Evolutionary conservation across 2,113 vertebrate species (phyloP), one percentile per base, ranked within the genome.

Genomic region (Ramphastos sulfuratus): DNA sequence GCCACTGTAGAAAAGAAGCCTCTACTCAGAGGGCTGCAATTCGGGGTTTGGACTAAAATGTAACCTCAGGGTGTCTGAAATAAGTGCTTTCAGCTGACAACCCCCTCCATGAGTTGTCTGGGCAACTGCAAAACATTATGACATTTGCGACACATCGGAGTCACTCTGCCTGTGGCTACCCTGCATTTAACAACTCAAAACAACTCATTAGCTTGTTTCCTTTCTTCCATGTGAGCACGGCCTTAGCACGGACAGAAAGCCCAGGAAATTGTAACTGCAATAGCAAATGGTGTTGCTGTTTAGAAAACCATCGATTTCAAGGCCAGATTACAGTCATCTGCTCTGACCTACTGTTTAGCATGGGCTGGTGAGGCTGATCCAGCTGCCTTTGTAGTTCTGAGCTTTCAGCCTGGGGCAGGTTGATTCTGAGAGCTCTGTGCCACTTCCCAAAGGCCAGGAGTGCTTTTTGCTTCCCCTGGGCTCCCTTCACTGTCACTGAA

Each of bases 151-250:
- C 70, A 79, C 80, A 2, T 66, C 44, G 90, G 5, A 56, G 78
- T 82, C 86, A 63, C 83, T 39, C 73, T 75, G 76, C 85, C 91
- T 82, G 89, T 90, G 60, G 94, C 93, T 84, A 83, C 64, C 85
- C 87, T 85, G 92, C 91, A 63, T 82, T 95, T 93, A 94, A 89
- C 93, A 73, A 85, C 92, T 90, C 90, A 19, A 10, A 92, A 84
- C 61, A 81, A 42, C 91, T 96, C 92, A 87, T 96, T 91, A 95
- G 81, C 88, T 94, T 84, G 82, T 82, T 93, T 86, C 52, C 71
- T 88, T 66, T 74, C 79, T 87, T 93, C 92, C 71, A 0, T 14
- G 37, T 5, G 39, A 73, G 60, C 85, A 81, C 15, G 72, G 83
- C 83, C 89, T 30, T 44, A 37, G 79, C 0, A 6, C 1, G 54